Evolutionary conservation across 2,797 vertebrate genomes (phyloP).

Genomic region (Delichon dasypus): DNA sequence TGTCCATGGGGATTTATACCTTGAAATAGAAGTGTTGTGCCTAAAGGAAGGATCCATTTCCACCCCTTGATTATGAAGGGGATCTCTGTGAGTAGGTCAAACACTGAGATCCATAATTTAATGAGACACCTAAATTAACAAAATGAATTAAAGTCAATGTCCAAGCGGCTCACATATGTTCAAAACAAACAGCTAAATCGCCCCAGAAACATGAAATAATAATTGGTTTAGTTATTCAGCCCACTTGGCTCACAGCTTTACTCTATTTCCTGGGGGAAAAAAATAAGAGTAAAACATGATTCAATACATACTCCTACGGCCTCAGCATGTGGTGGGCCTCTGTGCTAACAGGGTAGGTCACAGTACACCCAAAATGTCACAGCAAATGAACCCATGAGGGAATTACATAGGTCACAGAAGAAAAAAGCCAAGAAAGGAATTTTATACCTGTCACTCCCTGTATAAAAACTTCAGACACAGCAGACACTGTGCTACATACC

Average conservation of each 20-base stretch:
- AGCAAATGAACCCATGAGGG: conserved; percentile 30
- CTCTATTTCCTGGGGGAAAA: not conserved
- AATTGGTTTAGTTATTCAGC: not conserved
- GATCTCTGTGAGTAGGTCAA: not conserved
- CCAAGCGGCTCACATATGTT: not conserved
- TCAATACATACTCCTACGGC: not conserved
- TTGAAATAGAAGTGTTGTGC: conserved; percentile 9
- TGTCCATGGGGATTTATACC: not conserved
- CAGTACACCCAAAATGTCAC: conserved; percentile 27
- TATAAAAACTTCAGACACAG: conserved; percentile 27
- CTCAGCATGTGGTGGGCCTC: not conserved
- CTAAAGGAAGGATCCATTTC: not conserved
- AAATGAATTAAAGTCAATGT: not conserved
- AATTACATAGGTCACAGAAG: conserved; percentile 22
- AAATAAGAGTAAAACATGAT: not conserved
- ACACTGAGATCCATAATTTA: not conserved
- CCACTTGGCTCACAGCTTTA: not conserved
- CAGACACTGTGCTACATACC: not conserved
- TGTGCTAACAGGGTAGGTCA: conserved; percentile 51
- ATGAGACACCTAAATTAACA: not conserved
- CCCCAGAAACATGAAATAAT: not conserved
- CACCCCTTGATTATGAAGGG: not conserved
- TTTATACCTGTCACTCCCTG: conserved; percentile 19
- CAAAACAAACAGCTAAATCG: not conserved
- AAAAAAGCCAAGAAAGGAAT: conserved; percentile 35